These are phyloP conservation scores for Dascillus cervinus DNA, from an alignment of 2,888 invertebrate species.

Conservation along the genomic window DNA sequence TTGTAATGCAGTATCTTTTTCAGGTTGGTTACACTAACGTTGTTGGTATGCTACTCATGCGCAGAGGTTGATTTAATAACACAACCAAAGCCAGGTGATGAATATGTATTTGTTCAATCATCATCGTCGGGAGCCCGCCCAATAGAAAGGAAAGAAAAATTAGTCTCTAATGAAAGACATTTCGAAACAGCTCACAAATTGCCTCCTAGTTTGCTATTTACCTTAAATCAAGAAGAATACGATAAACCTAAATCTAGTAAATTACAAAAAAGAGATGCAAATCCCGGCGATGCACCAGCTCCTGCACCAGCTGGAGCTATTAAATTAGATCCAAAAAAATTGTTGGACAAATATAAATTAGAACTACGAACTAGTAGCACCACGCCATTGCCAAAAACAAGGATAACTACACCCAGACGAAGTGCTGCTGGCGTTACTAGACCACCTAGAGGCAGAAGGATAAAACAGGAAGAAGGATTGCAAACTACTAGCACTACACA, in stretches of 20 bases:
- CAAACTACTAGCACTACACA: background rate
- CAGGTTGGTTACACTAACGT: constrained; percentile 27
- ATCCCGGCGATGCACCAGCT: constrained; percentile 25
- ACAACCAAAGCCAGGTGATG: constrained; percentile 57
- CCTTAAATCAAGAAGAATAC: constrained; percentile 34
- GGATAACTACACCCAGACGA: background rate
- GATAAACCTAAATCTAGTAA: constrained; percentile 23
- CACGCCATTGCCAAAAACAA: constrained; percentile 19
- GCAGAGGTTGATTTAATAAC: constrained; percentile 54
- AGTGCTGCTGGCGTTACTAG: background rate
- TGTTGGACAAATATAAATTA: constrained; percentile 31
- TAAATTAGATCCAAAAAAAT: constrained; percentile 32
- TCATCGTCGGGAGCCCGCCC: constrained; percentile 34
- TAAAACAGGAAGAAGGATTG: background rate
- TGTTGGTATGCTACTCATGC: constrained; percentile 13
- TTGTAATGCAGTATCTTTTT: too few relatives aligned
- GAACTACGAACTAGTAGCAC: constrained; percentile 29
- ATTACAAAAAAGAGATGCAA: constrained; percentile 23
- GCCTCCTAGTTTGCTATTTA: constrained; percentile 43
- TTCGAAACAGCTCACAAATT: constrained; percentile 71
- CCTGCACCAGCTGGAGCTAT: constrained; percentile 41
- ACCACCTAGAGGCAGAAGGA: background rate
- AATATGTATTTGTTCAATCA: constrained; percentile 56
- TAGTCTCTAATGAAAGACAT: constrained; percentile 28
- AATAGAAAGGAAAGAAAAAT: constrained; percentile 34